phyloP scores from a whole-genome alignment of 2,113 vertebrate species.

The Hypomesus transpacificus region DNA sequence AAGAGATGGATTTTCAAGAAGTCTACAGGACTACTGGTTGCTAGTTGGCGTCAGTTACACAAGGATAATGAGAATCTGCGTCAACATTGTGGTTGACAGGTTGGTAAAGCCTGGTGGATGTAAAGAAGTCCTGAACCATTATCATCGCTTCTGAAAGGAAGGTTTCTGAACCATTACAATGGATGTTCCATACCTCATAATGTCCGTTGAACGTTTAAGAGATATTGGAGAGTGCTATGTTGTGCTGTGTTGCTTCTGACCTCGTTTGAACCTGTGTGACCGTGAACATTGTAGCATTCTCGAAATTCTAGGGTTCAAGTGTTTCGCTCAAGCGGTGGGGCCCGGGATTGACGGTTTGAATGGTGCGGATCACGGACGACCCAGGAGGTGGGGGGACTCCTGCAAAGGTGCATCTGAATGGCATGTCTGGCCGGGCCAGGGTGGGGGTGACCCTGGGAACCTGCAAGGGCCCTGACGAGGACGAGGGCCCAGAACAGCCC shows the following conservation, averaged over 20 bases:
- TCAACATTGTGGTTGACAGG: not conserved
- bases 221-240: not conserved
- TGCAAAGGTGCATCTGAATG: constrained; percentile 61
- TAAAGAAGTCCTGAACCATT: too few species aligned
- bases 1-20: not conserved
- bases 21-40: not conserved
- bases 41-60: not conserved
- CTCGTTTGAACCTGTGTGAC: not conserved
- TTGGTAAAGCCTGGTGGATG: too few species aligned
- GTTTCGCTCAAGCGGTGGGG: not conserved
- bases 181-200: too few species aligned
- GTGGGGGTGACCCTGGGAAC: constrained; percentile 9
- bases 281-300: not conserved
- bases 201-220: too few species aligned
- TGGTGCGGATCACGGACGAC: constrained; percentile 81
- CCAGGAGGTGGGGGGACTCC: constrained; percentile 51
- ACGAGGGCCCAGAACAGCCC: constrained; percentile 35
- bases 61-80: not conserved
- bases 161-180: too few species aligned
- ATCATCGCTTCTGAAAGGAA: too few species aligned
- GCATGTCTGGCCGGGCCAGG: constrained; percentile 26
- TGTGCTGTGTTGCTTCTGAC: not conserved
- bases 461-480: constrained; percentile 21
- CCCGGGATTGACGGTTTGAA: constrained; percentile 54
- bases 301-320: not conserved